Evolutionary conservation across 2,113 vertebrate species (phyloP).

Genomic region (Thamnophis sirtalis): DNA sequence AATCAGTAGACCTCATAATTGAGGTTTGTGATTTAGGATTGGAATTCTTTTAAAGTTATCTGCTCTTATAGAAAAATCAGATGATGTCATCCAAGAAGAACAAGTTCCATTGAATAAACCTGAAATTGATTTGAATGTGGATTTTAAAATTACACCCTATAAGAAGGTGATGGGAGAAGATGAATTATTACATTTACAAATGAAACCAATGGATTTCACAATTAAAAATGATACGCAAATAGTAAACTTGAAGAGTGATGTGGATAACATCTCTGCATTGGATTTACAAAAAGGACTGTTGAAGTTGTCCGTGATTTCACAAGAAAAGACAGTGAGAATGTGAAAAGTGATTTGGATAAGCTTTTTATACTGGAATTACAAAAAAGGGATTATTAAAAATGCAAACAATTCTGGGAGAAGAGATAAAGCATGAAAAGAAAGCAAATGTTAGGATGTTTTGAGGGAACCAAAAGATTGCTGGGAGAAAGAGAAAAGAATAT

Average conservation of each 20-base stretch:
- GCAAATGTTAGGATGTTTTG: neutral
- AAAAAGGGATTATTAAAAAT: neutral
- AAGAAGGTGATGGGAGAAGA: neutral
- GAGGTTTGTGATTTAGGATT: neutral
- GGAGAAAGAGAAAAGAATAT: neutral
- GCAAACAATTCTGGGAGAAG: neutral
- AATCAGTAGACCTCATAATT: neutral
- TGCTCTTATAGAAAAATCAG: neutral
- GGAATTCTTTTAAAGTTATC: neutral
- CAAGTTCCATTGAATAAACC: neutral
- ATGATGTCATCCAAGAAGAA: neutral
- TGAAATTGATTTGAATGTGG: neutral
- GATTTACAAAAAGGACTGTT: neutral
- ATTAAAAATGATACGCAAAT: neutral
- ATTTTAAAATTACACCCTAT: neutral
- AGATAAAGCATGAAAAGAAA: neutral
- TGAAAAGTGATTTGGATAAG: neutral
- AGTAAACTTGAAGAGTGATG: neutral
- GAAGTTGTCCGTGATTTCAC: neutral
- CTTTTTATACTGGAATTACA: neutral
- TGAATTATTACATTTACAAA: neutral
- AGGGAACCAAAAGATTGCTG: neutral
- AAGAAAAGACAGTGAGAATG: neutral
- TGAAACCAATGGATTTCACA: neutral
- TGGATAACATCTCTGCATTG: neutral